These are phyloP conservation scores for Habroteleia sp. DNA, from an alignment of 2,888 invertebrate species.

Conservation along the genomic window DNA sequence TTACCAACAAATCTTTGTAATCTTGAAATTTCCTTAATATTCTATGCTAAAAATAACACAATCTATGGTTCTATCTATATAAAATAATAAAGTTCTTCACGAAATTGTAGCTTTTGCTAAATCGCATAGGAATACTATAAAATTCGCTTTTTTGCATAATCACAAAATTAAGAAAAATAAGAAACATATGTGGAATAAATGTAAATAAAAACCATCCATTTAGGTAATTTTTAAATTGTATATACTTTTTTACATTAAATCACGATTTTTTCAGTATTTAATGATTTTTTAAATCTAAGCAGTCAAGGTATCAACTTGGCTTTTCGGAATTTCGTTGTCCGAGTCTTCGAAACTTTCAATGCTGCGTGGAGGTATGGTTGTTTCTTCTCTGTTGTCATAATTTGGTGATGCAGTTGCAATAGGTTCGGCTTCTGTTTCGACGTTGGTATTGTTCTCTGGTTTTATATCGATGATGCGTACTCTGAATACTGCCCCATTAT, in stretches of 20 bases:
- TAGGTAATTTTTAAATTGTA: slow-evolving; percentile 8
- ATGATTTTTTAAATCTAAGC: slow-evolving; percentile 67
- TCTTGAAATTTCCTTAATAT: slow-evolving; percentile 15
- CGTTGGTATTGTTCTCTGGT: slow-evolving; percentile 72
- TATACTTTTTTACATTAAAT: slow-evolving; percentile 11
- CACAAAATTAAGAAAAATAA: slow-evolving; percentile 11
- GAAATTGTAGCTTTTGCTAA: slow-evolving; percentile 37
- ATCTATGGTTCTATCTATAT: slow-evolving; percentile 36
- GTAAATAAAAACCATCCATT: background rate
- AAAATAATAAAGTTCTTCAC: slow-evolving; percentile 34
- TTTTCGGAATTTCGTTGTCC: slow-evolving; percentile 78
- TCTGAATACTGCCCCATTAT: slow-evolving; percentile 79
- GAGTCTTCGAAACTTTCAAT: slow-evolving; percentile 77
- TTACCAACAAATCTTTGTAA: slow-evolving; percentile 25
- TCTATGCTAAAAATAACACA: slow-evolving; percentile 33
- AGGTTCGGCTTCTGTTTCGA: slow-evolving; percentile 60
- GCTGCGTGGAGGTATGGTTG: slow-evolving; percentile 68
- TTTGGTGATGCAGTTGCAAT: slow-evolving; percentile 39
- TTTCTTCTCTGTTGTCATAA: slow-evolving; percentile 57
- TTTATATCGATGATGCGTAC: slow-evolving; percentile 81
- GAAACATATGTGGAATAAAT: slow-evolving; percentile 14
- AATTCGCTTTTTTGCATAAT: slow-evolving; percentile 5
- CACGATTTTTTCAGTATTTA: slow-evolving; percentile 12
- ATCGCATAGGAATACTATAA: slow-evolving; percentile 28
- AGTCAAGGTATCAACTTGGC: slow-evolving; percentile 72